phyloP scores from a whole-genome alignment of 2,113 vertebrate genomes.

The Sinocyclocheilus grahami region DNA sequence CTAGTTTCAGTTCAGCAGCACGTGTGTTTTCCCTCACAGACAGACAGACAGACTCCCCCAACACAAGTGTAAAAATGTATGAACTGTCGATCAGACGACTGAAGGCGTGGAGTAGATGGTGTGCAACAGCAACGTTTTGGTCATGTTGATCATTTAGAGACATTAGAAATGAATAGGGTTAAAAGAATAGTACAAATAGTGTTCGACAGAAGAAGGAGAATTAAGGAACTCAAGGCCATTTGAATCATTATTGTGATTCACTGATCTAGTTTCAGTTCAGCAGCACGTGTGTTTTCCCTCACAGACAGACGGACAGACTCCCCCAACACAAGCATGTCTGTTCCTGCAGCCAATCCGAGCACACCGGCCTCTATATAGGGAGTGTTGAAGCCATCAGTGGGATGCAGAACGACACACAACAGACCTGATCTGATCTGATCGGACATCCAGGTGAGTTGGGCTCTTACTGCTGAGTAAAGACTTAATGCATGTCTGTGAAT shows the following conservation, averaged over 20 bases:
- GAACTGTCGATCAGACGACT: too few relatives aligned
- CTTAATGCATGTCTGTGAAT: neutral
- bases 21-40: neutral
- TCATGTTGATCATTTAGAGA: too few relatives aligned
- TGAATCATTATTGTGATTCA: conserved; percentile 20
- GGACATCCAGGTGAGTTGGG: neutral
- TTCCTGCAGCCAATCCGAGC: neutral
- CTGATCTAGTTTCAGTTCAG: neutral
- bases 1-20: neutral
- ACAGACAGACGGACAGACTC: neutral
- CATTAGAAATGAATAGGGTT: too few relatives aligned
- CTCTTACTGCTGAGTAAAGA: neutral
- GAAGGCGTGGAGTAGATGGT: too few relatives aligned
- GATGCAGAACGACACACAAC: neutral
- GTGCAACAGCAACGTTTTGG: too few relatives aligned
- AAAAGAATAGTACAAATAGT: too few relatives aligned
- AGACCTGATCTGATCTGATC: neutral
- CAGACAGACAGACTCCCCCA: neutral
- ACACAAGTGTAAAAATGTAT: too few relatives aligned
- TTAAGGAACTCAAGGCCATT: neutral
- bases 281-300: neutral
- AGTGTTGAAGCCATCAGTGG: neutral
- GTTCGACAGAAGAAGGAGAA: too few relatives aligned
- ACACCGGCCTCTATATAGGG: neutral
- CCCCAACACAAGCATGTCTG: neutral